phyloP scores from a whole-genome alignment of 2,888 invertebrate genomes.

The Tipula lateralis region DNA sequence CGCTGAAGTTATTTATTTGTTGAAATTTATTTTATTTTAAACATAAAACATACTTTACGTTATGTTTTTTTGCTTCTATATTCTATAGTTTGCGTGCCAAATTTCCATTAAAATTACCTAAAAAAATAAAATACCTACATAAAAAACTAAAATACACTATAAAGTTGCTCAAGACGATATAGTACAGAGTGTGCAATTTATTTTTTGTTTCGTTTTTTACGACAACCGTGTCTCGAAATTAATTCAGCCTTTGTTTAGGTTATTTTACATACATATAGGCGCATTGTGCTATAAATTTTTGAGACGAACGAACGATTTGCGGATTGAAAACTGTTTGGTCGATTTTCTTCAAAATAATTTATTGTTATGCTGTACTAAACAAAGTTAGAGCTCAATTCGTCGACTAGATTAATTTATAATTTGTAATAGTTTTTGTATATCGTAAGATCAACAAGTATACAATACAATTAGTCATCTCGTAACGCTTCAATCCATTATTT shows the following conservation, averaged over 20 bases:
- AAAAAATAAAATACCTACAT: background rate
- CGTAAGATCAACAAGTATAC: too few species aligned
- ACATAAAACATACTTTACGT: background rate
- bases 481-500: too few species aligned
- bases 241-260: background rate
- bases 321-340: background rate
- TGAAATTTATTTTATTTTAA: background rate
- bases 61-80: background rate
- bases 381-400: too few species aligned
- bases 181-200: background rate
- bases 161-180: background rate
- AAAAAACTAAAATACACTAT: background rate
- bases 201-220: background rate
- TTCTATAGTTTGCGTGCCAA: background rate
- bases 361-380: too few species aligned
- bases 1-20: slow-evolving; percentile 5
- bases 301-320: background rate
- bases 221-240: slow-evolving; percentile 5
- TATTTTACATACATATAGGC: background rate
- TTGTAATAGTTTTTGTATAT: too few species aligned
- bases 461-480: too few species aligned
- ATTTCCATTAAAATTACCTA: slow-evolving; percentile 19
- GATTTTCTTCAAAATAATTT: too few species aligned
- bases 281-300: background rate
- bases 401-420: too few species aligned